Conservation (phyloP, 1,140 invertebrate genomes). For the Drosophila sucinea region DNA sequence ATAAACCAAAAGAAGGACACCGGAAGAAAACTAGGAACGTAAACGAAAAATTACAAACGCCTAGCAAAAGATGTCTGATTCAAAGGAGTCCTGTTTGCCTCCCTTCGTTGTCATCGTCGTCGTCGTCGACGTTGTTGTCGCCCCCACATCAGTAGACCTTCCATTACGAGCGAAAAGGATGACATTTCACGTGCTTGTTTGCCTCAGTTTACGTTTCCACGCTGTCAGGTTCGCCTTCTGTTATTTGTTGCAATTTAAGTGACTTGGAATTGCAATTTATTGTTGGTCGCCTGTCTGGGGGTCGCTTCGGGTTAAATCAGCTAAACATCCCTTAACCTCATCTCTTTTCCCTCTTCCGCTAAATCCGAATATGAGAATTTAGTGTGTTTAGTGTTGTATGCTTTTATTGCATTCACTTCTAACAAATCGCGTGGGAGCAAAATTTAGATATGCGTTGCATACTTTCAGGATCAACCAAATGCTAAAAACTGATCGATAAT, state of each 20-base stretch:
- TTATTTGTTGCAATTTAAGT: conserved; percentile 81
- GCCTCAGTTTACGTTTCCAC: conserved; percentile 52
- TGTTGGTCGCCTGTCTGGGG: conserved; percentile 41
- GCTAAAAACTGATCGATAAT: no score
- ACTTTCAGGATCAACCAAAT: conserved; percentile 13
- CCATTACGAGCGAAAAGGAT: conserved; percentile 53
- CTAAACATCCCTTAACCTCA: conserved; percentile 12
- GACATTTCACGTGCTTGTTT: conserved; percentile 62
- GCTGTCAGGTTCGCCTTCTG: conserved; percentile 69
- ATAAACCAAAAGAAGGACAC: conserved; percentile 44
- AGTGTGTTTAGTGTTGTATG: conserved; percentile 61
- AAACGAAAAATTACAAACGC: not conserved
- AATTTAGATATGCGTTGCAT: conserved; percentile 53
- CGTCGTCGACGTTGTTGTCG: not conserved
- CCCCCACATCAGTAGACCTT: not conserved
- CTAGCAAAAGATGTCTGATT: not conserved
- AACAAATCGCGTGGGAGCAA: conserved; percentile 58
- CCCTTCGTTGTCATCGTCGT: not conserved
- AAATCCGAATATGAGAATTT: conserved; percentile 71
- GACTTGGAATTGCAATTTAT: conserved; percentile 81
- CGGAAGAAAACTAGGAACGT: not conserved
- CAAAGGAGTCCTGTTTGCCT: not conserved
- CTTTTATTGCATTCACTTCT: conserved; percentile 72
- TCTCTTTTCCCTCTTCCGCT: not conserved
- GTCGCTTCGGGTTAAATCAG: conserved; percentile 25